Conservation (phyloP, 1,140 invertebrate genomes). For the Drosophila mayri region DNA sequence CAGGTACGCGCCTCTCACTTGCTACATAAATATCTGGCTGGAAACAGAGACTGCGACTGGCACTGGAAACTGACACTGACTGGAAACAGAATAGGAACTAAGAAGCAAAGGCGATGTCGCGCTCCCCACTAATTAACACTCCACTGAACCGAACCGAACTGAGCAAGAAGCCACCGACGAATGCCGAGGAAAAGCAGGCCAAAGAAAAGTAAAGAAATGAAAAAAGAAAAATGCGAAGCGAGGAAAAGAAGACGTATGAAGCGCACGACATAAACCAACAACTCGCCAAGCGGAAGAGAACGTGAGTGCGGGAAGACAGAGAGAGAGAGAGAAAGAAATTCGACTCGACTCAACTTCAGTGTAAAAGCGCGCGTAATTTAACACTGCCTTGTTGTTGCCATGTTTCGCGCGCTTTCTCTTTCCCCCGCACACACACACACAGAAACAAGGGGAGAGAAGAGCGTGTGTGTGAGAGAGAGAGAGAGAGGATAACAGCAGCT, state of each 20-base stretch:
- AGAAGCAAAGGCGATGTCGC: neutral
- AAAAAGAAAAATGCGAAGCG: slow-evolving; percentile 40
- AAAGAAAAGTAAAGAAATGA: slow-evolving; percentile 14
- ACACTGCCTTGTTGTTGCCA: slow-evolving; percentile 59
- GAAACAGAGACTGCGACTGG: neutral
- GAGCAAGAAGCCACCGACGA: slow-evolving; percentile 42
- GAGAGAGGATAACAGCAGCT: slow-evolving; percentile 11
- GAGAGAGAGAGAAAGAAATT: slow-evolving; percentile 39
- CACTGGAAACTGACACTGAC: neutral
- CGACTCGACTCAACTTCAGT: slow-evolving; percentile 41
- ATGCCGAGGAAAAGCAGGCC: slow-evolving; percentile 44
- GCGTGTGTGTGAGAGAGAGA: neutral
- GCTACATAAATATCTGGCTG: neutral
- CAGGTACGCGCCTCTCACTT: slow-evolving; percentile 1
- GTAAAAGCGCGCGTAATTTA: slow-evolving; percentile 82
- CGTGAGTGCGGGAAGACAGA: slow-evolving; percentile 7
- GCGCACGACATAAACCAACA: slow-evolving; percentile 24
- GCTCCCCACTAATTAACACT: slow-evolving; percentile 31
- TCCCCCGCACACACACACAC: slow-evolving; percentile 36
- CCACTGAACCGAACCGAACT: slow-evolving; percentile 31
- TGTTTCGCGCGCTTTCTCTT: slow-evolving; percentile 68
- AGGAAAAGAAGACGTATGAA: slow-evolving; percentile 6
- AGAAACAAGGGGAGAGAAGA: neutral
- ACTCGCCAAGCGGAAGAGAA: slow-evolving; percentile 18
- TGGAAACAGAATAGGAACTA: neutral